These are phyloP conservation scores for Atta colombica DNA, from an alignment of 1,140 invertebrate species.

Conservation along the genomic window DNA sequence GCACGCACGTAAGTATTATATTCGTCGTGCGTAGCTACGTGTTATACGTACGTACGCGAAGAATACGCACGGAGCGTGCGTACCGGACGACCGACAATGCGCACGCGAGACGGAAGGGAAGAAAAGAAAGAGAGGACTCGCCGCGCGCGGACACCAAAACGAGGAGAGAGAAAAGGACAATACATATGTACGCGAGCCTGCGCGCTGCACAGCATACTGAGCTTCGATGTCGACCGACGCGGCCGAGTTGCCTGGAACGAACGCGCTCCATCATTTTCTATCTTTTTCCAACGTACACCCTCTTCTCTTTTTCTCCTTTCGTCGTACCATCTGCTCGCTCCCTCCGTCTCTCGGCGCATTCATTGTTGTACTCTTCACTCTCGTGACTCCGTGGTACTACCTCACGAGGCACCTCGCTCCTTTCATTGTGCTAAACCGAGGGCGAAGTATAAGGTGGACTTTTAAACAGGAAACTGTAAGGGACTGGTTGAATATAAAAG, in stretches of 20 bases:
- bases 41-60: conserved; percentile 48
- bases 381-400: neutral
- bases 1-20: neutral
- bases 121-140: conserved; percentile 63
- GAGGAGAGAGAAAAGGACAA: conserved; percentile 61
- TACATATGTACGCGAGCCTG: conserved; percentile 82
- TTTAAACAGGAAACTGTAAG: neutral
- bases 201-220: conserved; percentile 85
- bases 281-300: conserved; percentile 18
- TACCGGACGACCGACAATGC: neutral
- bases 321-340: conserved; percentile 63
- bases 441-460: neutral
- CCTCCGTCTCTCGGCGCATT: neutral
- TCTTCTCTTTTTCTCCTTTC: conserved; percentile 44
- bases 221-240: conserved; percentile 69
- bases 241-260: conserved; percentile 73
- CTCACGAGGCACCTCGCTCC: neutral
- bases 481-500: neutral
- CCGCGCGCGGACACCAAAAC: conserved; percentile 64
- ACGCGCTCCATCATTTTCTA: conserved; percentile 49
- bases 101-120: conserved; percentile 32
- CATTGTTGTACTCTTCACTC: conserved; percentile 34
- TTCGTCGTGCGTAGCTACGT: neutral
- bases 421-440: neutral
- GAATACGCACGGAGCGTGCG: conserved; percentile 31